Conservation (phyloP, 1,140 invertebrate genomes). For the Lepidurus arcticus region DNA sequence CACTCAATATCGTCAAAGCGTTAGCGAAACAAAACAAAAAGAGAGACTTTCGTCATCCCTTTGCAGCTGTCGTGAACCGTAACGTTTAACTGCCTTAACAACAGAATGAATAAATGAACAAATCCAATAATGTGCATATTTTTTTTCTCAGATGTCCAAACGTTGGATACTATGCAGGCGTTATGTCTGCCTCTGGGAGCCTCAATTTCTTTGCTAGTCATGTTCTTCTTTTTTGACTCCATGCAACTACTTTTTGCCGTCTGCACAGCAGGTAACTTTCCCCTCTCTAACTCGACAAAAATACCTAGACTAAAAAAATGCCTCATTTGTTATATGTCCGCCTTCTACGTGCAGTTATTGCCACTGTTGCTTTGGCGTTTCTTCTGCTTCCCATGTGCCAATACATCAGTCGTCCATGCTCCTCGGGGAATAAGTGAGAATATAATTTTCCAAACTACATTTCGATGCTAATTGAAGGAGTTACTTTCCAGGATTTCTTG, state of each 20-base stretch:
- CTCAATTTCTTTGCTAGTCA: constrained; percentile 88
- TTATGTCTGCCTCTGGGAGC: constrained; percentile 92
- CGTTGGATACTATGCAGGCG: constrained; percentile 92
- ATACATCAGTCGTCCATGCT: constrained; percentile 83
- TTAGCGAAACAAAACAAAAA: too few relatives aligned
- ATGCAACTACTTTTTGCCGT: constrained; percentile 97
- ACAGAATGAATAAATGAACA: background rate
- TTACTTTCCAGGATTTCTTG: constrained; percentile 67
- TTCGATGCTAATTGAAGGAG: background rate
- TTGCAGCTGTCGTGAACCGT: too few relatives aligned
- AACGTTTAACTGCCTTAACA: background rate
- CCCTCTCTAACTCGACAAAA: background rate
- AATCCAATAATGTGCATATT: constrained; percentile 7
- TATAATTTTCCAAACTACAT: background rate
- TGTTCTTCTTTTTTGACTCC: constrained; percentile 99
- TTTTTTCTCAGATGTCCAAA: constrained; percentile 68
- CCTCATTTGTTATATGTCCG: constrained; percentile 32
- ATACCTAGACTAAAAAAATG: background rate
- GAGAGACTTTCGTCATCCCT: too few relatives aligned
- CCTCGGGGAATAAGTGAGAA: constrained; percentile 63
- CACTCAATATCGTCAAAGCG: too few relatives aligned
- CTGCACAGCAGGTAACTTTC: constrained; percentile 82
- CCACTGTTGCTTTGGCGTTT: constrained; percentile 91
- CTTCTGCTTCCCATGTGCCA: constrained; percentile 94
- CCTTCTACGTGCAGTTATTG: constrained; percentile 70